Conservation (phyloP, 2,888 invertebrate genomes). For the Chalcis sispes region DNA sequence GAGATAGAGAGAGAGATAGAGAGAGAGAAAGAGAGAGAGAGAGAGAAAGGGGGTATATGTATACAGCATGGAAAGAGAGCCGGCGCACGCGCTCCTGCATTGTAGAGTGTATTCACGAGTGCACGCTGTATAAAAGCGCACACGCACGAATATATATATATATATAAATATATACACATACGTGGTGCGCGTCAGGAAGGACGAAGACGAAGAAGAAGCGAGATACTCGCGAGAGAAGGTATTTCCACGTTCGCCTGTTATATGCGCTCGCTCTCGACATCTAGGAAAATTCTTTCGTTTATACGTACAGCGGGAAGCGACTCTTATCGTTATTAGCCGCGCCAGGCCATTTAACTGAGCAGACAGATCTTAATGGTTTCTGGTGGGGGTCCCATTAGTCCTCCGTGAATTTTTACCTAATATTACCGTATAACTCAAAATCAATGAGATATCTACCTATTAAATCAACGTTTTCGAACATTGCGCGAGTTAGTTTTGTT, state of each 20-base stretch:
- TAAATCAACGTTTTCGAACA: neutral
- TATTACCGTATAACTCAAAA: slow-evolving; percentile 8
- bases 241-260: neutral
- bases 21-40: too few species aligned
- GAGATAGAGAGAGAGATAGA: too few species aligned
- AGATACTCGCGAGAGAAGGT: neutral
- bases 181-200: too few species aligned
- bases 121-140: too few species aligned
- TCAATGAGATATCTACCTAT: slow-evolving; percentile 10
- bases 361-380: slow-evolving; percentile 15
- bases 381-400: slow-evolving; percentile 23
- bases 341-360: slow-evolving; percentile 10
- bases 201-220: too few species aligned
- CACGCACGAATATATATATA: neutral
- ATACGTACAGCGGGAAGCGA: neutral
- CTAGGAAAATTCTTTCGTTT: slow-evolving; percentile 4
- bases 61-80: too few species aligned
- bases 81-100: too few species aligned
- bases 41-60: too few species aligned
- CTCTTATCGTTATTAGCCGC: slow-evolving; percentile 26
- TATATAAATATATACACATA: neutral
- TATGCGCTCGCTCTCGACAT: neutral
- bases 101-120: too few species aligned
- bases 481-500: neutral
- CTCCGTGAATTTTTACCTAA: neutral